Percentiles rank a stretch among this genome's conserved stretches.
phyloP scores from a whole-genome alignment of 92 coral and sea anemone genomes.

The Phenganax stokvisi region DNA sequence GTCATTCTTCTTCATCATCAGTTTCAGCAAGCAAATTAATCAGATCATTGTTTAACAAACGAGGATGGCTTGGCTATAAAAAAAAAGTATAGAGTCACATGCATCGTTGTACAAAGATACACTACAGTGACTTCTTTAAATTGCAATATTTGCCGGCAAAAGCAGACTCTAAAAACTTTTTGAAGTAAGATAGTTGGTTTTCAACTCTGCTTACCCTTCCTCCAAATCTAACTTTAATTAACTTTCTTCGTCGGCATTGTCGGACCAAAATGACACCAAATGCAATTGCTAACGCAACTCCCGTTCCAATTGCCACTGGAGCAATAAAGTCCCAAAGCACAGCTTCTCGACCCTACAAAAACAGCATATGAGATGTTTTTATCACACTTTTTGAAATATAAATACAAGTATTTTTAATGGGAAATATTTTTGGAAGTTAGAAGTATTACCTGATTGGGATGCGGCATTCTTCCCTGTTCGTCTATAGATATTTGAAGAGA shows the following conservation, averaged over 20 bases:
- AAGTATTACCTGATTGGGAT: slow-evolving; percentile 15
- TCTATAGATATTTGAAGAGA: slow-evolving; percentile 3
- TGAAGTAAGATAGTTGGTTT: neutral
- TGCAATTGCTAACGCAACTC: slow-evolving; percentile 77
- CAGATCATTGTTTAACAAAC: slow-evolving; percentile 68
- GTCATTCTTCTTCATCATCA: slow-evolving; percentile 76
- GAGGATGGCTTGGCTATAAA: slow-evolving; percentile 60
- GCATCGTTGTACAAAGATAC: no score
- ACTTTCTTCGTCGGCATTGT: slow-evolving; percentile 70
- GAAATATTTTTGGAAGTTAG: neutral
- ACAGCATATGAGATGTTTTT: neutral
- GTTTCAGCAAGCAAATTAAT: slow-evolving; percentile 79
- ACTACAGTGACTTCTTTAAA: no score
- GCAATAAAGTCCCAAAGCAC: slow-evolving; percentile 32
- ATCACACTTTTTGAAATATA: neutral
- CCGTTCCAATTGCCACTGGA: slow-evolving; percentile 84
- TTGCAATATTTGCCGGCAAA: neutral
- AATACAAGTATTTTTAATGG: neutral
- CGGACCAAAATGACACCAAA: slow-evolving; percentile 72
- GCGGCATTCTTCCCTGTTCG: slow-evolving; percentile 16
- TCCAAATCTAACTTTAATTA: slow-evolving; percentile 91
- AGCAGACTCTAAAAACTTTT: neutral
- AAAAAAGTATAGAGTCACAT: neutral
- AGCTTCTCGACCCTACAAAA: slow-evolving; percentile 41
- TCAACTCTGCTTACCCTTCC: slow-evolving; percentile 67